Percentiles rank a stretch among this genome's conserved stretches.
phyloP scores from a whole-genome alignment of 2,797 vertebrate species.

The Chrysocyon brachyurus region DNA sequence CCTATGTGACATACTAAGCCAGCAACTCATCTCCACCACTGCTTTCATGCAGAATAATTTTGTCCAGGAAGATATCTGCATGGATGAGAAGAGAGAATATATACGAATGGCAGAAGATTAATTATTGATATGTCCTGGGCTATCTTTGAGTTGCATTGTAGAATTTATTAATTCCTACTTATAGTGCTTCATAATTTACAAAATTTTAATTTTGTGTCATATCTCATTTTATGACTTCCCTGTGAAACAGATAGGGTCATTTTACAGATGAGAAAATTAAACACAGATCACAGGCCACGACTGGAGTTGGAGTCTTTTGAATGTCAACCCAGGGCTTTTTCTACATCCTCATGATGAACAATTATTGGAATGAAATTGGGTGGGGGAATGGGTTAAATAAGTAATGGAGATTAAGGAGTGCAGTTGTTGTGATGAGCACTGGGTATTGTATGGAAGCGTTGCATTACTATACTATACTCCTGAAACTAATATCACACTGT shows the following conservation, averaged over 20 bases:
- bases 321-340: not conserved
- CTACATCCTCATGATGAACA: not conserved
- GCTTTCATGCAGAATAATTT: not conserved
- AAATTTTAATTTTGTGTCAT: not conserved
- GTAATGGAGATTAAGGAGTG: no score
- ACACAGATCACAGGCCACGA: not conserved
- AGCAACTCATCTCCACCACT: no score
- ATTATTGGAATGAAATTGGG: not conserved
- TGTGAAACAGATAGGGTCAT: not conserved
- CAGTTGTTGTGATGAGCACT: no score
- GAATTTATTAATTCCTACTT: not conserved
- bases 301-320: not conserved
- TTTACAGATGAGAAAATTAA: not conserved
- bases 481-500: no score
- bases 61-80: not conserved
- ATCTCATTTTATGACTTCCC: not conserved
- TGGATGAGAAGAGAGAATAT: not conserved
- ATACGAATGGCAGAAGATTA: no score
- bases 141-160: not conserved
- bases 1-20: not conserved
- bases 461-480: no score
- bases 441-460: no score
- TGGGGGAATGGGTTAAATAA: no score
- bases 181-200: not conserved
- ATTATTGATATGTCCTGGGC: not conserved